These are phyloP conservation scores for Myotis daubentonii DNA, from an alignment of 2,797 vertebrate genomes.

Conservation along the genomic window DNA sequence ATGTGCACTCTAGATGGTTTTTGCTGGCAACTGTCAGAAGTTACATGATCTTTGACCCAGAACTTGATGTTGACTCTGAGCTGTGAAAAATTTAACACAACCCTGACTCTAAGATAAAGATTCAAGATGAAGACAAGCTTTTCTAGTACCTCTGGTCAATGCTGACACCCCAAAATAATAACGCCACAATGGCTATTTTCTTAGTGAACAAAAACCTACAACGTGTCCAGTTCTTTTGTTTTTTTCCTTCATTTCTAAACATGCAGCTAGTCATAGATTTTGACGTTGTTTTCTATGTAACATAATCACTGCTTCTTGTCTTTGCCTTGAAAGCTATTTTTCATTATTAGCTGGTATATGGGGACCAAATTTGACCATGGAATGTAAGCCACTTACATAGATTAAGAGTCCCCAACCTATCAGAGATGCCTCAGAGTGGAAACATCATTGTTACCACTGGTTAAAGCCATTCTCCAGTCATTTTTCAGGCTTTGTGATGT, in stretches of 20 bases:
- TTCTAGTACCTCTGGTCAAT: background rate
- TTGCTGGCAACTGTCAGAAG: background rate
- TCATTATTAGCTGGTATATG: background rate
- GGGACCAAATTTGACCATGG: background rate
- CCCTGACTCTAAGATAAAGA: conserved; percentile 27
- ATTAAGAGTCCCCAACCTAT: background rate
- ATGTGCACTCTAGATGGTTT: background rate
- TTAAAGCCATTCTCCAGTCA: conserved; percentile 18
- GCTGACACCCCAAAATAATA: background rate
- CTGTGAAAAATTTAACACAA: background rate
- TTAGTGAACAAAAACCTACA: background rate
- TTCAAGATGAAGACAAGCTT: background rate
- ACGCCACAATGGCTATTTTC: background rate
- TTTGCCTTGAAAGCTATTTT: background rate
- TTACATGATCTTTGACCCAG: background rate
- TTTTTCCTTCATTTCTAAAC: background rate
- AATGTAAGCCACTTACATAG: background rate
- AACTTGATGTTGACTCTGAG: background rate
- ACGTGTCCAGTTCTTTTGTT: background rate
- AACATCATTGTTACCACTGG: background rate
- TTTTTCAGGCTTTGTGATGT: conserved; percentile 10
- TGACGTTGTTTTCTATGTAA: background rate
- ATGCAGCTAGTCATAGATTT: background rate
- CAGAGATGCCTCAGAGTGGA: background rate
- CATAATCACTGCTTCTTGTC: background rate